These are phyloP conservation scores for Serilophus lunatus DNA, from an alignment of 2,113 vertebrate species.

Conservation along the genomic window DNA sequence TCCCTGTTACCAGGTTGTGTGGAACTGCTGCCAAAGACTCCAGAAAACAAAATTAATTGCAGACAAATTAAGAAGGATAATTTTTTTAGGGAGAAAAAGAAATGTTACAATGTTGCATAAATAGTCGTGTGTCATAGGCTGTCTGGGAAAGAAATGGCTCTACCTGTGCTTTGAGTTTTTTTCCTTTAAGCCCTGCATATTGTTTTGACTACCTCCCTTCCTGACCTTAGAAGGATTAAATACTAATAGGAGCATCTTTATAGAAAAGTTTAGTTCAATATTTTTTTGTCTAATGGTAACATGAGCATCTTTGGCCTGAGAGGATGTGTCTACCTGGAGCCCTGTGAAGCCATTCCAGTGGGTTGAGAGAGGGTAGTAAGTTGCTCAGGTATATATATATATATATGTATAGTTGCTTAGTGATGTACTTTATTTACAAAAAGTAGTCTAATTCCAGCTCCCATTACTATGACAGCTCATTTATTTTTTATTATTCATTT, in stretches of 20 bases:
- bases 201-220: not conserved
- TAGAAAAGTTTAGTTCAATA: not conserved
- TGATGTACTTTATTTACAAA: not conserved
- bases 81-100: not conserved
- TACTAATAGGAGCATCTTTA: not conserved
- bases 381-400: too few species aligned
- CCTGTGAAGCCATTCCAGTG: not conserved
- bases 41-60: fast-evolving
- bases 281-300: not conserved
- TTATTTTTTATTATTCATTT: too few species aligned
- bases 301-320: not conserved
- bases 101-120: not conserved
- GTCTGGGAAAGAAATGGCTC: not conserved
- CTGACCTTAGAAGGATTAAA: not conserved
- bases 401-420: not conserved
- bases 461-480: not conserved
- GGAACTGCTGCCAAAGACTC: not conserved
- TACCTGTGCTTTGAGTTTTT: not conserved
- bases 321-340: not conserved
- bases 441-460: not conserved
- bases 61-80: not conserved
- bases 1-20: not conserved
- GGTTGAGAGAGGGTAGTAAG: not conserved
- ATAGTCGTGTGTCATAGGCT: not conserved
- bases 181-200: not conserved